phyloP scores from a whole-genome alignment of 2,888 invertebrate species.

The Ctena decussata region DNA sequence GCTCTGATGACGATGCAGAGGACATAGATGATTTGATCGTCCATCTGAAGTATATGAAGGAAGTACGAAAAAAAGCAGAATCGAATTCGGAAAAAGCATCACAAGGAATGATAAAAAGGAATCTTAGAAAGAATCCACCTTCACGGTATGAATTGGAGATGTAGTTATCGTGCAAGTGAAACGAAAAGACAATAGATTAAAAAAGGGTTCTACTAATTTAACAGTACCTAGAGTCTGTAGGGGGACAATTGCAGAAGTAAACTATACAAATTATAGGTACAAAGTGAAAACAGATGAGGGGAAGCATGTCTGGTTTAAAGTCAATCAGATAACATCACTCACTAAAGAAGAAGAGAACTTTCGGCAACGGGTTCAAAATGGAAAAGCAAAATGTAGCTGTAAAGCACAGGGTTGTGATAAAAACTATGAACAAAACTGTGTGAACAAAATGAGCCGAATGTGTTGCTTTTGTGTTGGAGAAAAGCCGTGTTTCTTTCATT shows the following conservation, averaged over 20 bases:
- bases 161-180: no score
- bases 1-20: not conserved
- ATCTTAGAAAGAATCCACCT: no score
- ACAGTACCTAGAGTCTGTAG: not conserved
- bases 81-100: not conserved
- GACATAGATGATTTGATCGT: not conserved
- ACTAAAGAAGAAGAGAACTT: not conserved
- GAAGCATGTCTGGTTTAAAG: not conserved
- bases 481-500: no score
- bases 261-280: not conserved
- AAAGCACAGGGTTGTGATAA: not conserved
- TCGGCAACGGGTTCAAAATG: not conserved
- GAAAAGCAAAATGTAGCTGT: not conserved
- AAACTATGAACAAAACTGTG: not conserved
- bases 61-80: not conserved
- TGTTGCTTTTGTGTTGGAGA: no score
- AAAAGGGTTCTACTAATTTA: not conserved
- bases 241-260: not conserved
- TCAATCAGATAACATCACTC: not conserved
- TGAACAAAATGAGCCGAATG: not conserved
- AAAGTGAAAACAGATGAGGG: not conserved
- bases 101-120: not conserved
- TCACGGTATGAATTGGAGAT: no score
- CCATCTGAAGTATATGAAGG: not conserved
- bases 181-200: no score